Conservation (phyloP, 2,113 vertebrate genomes). For the Orycteropus afer region DNA sequence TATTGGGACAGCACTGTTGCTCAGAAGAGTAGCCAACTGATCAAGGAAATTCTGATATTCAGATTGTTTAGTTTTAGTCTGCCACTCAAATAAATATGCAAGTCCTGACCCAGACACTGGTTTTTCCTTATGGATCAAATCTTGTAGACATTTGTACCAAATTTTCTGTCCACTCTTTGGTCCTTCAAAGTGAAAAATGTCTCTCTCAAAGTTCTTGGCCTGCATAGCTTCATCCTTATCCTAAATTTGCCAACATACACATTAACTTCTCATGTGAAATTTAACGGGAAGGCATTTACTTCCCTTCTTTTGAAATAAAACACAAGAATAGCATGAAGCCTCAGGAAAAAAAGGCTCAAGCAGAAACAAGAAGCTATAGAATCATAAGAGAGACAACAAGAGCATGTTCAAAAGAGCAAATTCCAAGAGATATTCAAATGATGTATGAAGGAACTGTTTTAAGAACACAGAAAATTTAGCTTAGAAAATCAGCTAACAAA, state of each 20-base stretch:
- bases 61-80: constrained; percentile 35
- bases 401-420: background rate
- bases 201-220: constrained; percentile 60
- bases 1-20: constrained; percentile 40
- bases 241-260: constrained; percentile 52
- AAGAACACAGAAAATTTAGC: constrained; percentile 13
- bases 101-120: constrained; percentile 17
- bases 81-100: constrained; percentile 50
- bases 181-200: constrained; percentile 68
- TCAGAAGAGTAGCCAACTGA: constrained; percentile 65
- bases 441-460: background rate
- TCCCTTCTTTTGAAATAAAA: constrained; percentile 21
- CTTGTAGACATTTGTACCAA: constrained; percentile 72
- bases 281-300: background rate
- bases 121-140: constrained; percentile 57
- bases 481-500: background rate
- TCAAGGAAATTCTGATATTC: constrained; percentile 65
- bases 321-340: background rate
- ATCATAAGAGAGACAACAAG: background rate
- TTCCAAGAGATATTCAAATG: background rate
- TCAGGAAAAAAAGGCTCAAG: background rate
- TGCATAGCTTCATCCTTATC: constrained; percentile 65
- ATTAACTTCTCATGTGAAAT: constrained; percentile 13
- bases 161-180: constrained; percentile 68
- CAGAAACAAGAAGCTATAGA: background rate